phyloP scores from a whole-genome alignment of 2,888 invertebrate genomes.

The Amphiduros pacificus region DNA sequence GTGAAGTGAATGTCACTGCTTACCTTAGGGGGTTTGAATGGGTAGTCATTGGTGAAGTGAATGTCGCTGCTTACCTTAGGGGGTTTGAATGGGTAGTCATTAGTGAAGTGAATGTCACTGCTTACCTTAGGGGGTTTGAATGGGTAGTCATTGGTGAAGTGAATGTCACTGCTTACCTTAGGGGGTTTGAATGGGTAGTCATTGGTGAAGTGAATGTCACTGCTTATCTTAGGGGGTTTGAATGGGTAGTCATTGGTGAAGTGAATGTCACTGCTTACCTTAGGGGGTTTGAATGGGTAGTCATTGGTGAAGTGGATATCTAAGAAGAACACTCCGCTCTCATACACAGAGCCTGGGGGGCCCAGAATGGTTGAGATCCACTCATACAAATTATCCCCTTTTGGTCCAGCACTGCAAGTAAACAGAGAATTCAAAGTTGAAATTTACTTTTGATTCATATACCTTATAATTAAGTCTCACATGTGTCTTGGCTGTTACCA shows the following conservation, averaged over 20 bases:
- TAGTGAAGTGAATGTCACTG: conserved; percentile 88
- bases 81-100: conserved; percentile 96
- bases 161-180: conserved; percentile 84
- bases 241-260: conserved; percentile 89
- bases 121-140: conserved; percentile 94
- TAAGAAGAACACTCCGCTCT: conserved; percentile 96
- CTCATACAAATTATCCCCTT: conserved; percentile 92
- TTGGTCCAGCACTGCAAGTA: conserved; percentile 87
- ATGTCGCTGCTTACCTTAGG: conserved; percentile 74
- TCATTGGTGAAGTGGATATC: conserved; percentile 96
- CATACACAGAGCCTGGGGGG: conserved; percentile 94
- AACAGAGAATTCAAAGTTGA: not conserved
- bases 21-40: conserved; percentile 96
- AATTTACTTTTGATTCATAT: too few relatives aligned
- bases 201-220: conserved; percentile 91
- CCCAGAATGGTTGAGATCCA: conserved; percentile 73
- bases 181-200: conserved; percentile 98
- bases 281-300: conserved; percentile 97
- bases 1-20: conserved; percentile 86
- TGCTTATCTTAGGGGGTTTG: conserved; percentile 88
- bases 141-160: conserved; percentile 95
- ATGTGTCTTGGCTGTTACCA: too few relatives aligned
- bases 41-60: conserved; percentile 81
- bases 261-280: conserved; percentile 66
- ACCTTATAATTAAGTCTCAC: too few relatives aligned